Evolutionary conservation across 2,888 invertebrate species (phyloP), one percentile per base, ranked within the genome.

Genomic region (Nemotelus pantherinus): DNA sequence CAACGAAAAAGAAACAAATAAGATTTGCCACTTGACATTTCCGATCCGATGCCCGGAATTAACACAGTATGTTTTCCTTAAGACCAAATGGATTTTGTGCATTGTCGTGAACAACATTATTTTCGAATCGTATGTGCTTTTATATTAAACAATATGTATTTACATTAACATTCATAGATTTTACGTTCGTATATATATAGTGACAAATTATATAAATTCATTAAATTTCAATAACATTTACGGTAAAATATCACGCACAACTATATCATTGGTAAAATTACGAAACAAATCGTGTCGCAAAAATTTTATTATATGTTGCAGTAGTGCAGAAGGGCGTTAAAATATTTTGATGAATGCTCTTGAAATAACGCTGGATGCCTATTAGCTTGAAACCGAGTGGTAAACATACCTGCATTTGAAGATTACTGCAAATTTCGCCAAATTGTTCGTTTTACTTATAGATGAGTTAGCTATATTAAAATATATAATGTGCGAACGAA

Each of bases 231-330:
- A 55, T 43, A 55, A 55, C 39, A 2, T 70, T 1, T 39, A 70
- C 53, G 9, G n/a, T 70, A 50, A 10, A 41, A 53, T 70, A 70
- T 70, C 44, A 70, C 70, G 70, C 70, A 70, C 70, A 70, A 70
- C 70, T n/a, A 44, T 5, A 70, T 70, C 6, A 43, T 55, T 10
- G 55, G 41, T 9, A 43, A 47, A 70, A 63, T 43, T 2, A 53
- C 41, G 2, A 43, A 63, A 58, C 25, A 25, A 25, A 25, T 25
- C 25, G 25, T 25, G 25, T 25, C 25, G 25, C 25, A 25, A 25
- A 63, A n/a, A 63, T 43, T 7, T 39, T 39, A 63, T 25, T 41
- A 41, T 63, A 63, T 39, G 1, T 58, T 63, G 9, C 2, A 5
- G 63, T 43, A 63, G 63, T 41, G 41, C 2, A 50, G 44, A 67